Conservation (phyloP, 2,113 vertebrate genomes). For the Cichladusa arquata region DNA sequence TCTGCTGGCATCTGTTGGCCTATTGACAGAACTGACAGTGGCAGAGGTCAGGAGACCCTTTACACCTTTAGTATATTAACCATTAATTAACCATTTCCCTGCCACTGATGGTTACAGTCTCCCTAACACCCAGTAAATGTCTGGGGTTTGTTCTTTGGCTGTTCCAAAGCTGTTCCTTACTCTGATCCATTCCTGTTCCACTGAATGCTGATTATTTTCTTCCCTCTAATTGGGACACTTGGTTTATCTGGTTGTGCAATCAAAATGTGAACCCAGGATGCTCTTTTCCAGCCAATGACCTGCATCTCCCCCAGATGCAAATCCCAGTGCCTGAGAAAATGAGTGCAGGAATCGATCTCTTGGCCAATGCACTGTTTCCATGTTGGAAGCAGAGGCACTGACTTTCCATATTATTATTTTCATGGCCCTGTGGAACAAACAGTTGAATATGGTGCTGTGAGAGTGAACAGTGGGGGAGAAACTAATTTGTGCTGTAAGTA, state of each 20-base stretch:
- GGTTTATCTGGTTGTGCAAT: conserved; percentile 14
- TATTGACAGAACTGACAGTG: conserved; percentile 47
- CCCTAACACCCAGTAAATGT: background rate
- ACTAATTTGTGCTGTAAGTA: conserved; percentile 44
- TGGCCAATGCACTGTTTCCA: background rate
- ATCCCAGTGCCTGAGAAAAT: conserved; percentile 33
- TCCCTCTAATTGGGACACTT: conserved; percentile 31
- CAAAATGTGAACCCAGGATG: background rate
- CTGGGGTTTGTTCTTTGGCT: background rate
- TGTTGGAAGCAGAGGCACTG: conserved; percentile 11
- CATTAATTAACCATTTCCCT: conserved; percentile 44
- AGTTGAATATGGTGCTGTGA: background rate
- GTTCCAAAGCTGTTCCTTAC: background rate
- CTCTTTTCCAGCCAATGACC: conserved; percentile 37
- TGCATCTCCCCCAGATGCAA: conserved; percentile 20
- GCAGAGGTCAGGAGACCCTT: conserved; percentile 47
- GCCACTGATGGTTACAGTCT: background rate
- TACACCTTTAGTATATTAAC: conserved; percentile 34
- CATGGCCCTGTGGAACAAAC: conserved; percentile 25
- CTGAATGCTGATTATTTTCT: conserved; percentile 16
- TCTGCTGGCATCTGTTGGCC: conserved; percentile 3
- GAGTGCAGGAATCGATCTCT: conserved; percentile 24
- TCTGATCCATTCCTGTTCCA: background rate
- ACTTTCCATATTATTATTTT: conserved; percentile 51
- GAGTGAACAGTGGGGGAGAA: background rate